phyloP scores from a whole-genome alignment of 1,140 invertebrate genomes.

The Brachionus sp. region DNA sequence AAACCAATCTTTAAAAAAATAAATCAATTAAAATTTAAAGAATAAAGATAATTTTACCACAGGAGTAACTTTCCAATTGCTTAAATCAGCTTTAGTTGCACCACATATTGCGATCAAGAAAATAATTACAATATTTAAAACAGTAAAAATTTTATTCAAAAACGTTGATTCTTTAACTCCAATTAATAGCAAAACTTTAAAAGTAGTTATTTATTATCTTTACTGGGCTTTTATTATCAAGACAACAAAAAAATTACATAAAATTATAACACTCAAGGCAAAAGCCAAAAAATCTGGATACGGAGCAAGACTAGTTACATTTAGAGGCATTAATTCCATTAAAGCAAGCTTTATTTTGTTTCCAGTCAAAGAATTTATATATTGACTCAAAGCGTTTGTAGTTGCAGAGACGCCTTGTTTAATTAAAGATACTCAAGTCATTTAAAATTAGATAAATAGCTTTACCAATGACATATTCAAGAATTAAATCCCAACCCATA shows the following conservation, averaged over 20 bases:
- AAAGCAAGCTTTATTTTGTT: slow-evolving; percentile 53
- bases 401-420: slow-evolving; percentile 8
- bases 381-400: slow-evolving; percentile 15
- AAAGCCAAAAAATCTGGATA: slow-evolving; percentile 78
- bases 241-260: slow-evolving; percentile 1
- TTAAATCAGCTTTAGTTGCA: slow-evolving; percentile 55
- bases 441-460: background rate
- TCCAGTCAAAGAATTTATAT: slow-evolving; percentile 51
- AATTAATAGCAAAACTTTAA: slow-evolving; percentile 62
- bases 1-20: background rate
- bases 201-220: slow-evolving; percentile 49
- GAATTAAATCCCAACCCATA: slow-evolving; percentile 83
- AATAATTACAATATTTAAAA: slow-evolving; percentile 54
- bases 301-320: slow-evolving; percentile 63
- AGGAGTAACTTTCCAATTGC: slow-evolving; percentile 58
- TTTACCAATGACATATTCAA: slow-evolving; percentile 79
- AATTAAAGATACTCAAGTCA: background rate
- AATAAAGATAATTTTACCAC: slow-evolving; percentile 47
- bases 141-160: slow-evolving; percentile 53
- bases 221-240: background rate
- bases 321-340: slow-evolving; percentile 55
- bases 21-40: background rate
- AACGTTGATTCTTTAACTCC: slow-evolving; percentile 71
- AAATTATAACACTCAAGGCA: slow-evolving; percentile 49
- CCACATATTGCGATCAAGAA: slow-evolving; percentile 58